Conservation (phyloP, 2,797 vertebrate genomes). For the Ctenosaura bakeri region DNA sequence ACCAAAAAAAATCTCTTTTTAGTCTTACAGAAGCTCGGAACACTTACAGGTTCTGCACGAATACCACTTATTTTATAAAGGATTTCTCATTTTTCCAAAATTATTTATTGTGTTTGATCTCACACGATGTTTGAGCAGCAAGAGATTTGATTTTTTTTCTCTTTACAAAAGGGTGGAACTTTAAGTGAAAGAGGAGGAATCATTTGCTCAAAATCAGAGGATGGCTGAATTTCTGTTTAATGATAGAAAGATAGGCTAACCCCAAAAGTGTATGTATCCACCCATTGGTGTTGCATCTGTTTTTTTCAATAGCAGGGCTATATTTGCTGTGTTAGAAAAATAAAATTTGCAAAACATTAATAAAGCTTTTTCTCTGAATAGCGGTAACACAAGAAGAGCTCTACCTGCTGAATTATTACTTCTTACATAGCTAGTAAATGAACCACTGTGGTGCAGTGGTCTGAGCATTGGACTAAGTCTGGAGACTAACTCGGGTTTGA, state of each 20-base stretch:
- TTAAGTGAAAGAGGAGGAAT: background rate
- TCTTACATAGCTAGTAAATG: background rate
- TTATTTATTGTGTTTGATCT: background rate
- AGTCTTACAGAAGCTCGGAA: background rate
- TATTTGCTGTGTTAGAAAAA: constrained; percentile 1
- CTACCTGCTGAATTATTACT: background rate
- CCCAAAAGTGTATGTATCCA: background rate
- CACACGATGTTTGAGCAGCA: background rate
- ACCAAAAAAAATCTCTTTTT: background rate
- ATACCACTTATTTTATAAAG: background rate
- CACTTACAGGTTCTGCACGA: background rate
- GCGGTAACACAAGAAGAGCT: background rate
- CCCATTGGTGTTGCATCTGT: no score
- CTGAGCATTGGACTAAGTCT: no score
- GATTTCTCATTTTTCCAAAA: background rate
- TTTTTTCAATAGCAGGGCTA: background rate
- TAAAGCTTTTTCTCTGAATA: background rate
- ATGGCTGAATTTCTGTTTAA: background rate
- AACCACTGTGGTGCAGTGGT: no score
- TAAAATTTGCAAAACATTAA: background rate
- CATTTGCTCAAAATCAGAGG: background rate
- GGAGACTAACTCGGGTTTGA: no score
- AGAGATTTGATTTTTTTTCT: background rate
- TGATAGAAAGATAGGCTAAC: background rate
- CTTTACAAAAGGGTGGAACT: background rate